These are phyloP conservation scores for Phaethon lepturus DNA, from an alignment of 2,113 vertebrate genomes.

Conservation along the genomic window DNA sequence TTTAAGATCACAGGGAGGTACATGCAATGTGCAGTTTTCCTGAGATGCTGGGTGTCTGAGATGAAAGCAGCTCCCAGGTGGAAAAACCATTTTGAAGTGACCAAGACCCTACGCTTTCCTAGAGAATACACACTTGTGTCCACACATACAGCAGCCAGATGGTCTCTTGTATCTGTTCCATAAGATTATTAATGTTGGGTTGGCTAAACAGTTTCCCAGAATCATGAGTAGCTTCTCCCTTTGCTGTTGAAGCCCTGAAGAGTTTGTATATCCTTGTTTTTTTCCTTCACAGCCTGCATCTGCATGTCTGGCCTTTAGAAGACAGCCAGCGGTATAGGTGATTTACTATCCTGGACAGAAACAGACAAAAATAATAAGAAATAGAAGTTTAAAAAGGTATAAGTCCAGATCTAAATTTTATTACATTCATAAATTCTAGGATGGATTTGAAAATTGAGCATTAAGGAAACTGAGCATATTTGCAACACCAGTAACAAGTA, in stretches of 20 bases:
- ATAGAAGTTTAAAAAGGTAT: not conserved
- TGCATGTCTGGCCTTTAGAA: not conserved
- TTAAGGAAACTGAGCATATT: constrained; percentile 8
- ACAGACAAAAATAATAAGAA: not conserved
- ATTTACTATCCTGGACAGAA: not conserved
- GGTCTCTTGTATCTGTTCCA: not conserved
- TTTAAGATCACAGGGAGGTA: not conserved
- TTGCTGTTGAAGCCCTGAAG: not conserved
- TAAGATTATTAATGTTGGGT: not conserved
- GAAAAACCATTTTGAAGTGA: not conserved
- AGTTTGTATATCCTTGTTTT: not conserved
- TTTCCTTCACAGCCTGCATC: not conserved
- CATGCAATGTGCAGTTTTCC: not conserved
- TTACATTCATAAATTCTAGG: not conserved
- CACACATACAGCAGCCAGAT: not conserved
- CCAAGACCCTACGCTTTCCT: not conserved
- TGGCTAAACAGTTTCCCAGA: not conserved
- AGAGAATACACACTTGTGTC: not conserved
- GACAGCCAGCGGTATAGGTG: not conserved
- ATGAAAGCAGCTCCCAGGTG: not conserved
- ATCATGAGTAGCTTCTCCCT: not conserved
- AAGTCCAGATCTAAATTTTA: not conserved
- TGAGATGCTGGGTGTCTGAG: not conserved
- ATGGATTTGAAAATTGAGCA: constrained; percentile 12
- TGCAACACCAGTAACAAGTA: constrained; percentile 8